phyloP scores from a whole-genome alignment of 2,113 vertebrate genomes.

The Apodemus sylvaticus region DNA sequence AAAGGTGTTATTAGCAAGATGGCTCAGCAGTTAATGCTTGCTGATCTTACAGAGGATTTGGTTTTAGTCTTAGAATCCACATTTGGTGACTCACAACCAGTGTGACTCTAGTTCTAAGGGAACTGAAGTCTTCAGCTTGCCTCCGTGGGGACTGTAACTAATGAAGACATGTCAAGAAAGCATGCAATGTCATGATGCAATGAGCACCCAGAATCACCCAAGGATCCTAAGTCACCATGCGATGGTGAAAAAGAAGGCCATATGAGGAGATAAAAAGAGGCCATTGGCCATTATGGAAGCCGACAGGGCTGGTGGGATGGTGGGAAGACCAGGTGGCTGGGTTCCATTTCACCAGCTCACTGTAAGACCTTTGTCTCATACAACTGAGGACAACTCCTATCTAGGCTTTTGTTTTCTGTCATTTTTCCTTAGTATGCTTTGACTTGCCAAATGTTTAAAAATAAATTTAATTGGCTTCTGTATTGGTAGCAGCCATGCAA shows the following conservation, averaged over 20 bases:
- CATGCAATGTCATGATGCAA: not conserved
- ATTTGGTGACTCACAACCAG: not conserved
- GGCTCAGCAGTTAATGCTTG: not conserved
- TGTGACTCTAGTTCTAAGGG: not conserved
- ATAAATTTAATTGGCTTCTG: not conserved
- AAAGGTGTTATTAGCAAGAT: not conserved
- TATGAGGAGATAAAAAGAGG: too few species aligned
- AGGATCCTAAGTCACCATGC: not conserved
- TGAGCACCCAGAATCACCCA: not conserved
- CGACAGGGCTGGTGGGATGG: not conserved
- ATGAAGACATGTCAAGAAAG: not conserved
- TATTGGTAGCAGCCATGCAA: not conserved
- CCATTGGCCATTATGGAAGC: too few species aligned
- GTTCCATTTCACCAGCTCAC: not conserved
- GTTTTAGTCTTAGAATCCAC: not conserved
- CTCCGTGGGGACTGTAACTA: not conserved
- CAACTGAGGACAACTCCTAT: not conserved
- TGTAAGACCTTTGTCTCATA: not conserved
- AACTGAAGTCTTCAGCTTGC: too few species aligned
- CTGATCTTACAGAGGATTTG: not conserved
- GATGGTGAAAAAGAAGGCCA: not conserved
- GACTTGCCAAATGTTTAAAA: constrained; percentile 25
- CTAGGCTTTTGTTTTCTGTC: not conserved
- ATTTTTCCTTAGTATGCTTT: constrained; percentile 4
- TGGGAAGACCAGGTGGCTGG: not conserved